A percentile compares a stretch with the other conserved stretches of the same genome.
phyloP scores from a whole-genome alignment of 2,888 invertebrate species.

The Tipula helvola region DNA sequence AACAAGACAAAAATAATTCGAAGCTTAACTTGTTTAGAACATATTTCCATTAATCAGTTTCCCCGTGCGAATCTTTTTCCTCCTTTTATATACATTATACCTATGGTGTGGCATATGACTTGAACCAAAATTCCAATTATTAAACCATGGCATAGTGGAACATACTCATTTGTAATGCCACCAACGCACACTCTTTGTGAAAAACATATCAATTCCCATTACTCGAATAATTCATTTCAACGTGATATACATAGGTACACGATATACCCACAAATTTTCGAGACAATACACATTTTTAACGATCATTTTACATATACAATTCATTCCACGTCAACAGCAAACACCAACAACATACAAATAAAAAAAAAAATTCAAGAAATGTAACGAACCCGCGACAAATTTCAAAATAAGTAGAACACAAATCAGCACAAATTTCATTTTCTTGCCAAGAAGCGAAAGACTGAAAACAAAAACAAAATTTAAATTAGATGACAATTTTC shows the following conservation, averaged over 20 bases:
- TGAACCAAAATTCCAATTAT: neutral
- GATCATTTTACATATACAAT: neutral
- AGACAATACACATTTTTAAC: neutral
- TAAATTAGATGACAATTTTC: slow-evolving; percentile 4
- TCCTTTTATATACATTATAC: too few relatives aligned
- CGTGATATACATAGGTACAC: neutral
- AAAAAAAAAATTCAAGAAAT: neutral
- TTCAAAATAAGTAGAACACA: neutral
- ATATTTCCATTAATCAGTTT: too few relatives aligned
- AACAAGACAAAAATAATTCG: neutral
- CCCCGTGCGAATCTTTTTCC: too few relatives aligned
- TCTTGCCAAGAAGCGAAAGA: neutral
- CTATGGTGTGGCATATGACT: too few relatives aligned
- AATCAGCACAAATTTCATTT: neutral
- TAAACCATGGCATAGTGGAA: too few relatives aligned
- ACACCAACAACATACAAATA: neutral
- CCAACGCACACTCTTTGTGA: too few relatives aligned
- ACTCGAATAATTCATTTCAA: neutral
- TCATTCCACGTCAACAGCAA: neutral
- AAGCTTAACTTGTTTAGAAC: neutral
- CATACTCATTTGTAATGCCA: too few relatives aligned
- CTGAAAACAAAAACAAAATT: neutral
- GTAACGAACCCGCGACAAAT: neutral
- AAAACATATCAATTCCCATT: neutral
- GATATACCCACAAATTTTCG: neutral